These are phyloP conservation scores for Helarctos malayanus DNA, from an alignment of 2,797 vertebrate genomes.

Conservation along the genomic window DNA sequence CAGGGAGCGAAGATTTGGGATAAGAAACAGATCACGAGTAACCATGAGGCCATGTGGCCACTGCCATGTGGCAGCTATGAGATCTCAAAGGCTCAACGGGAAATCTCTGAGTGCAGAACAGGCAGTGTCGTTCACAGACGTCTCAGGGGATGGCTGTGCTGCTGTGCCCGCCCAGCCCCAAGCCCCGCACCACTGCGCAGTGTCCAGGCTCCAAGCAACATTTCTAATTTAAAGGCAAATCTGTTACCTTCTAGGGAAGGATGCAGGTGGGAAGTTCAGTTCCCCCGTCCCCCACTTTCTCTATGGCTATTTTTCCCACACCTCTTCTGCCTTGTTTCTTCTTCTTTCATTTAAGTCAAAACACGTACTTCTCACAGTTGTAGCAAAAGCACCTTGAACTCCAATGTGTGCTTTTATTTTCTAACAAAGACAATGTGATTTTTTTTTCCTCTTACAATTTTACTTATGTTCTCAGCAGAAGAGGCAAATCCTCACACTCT, in stretches of 20 bases:
- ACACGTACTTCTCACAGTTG: background rate
- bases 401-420: background rate
- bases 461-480: background rate
- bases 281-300: no score
- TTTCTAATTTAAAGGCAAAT: background rate
- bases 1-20: background rate
- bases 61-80: background rate
- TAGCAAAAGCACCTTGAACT: background rate
- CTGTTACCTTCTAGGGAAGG: background rate
- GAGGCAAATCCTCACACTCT: background rate
- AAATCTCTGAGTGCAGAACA: background rate
- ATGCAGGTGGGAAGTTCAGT: background rate
- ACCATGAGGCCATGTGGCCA: background rate
- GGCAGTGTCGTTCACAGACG: accelerated
- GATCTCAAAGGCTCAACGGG: background rate
- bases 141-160: background rate
- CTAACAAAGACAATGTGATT: background rate
- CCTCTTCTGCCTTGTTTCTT: no score
- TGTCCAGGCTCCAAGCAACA: accelerated
- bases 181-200: accelerated
- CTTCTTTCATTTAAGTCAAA: background rate
- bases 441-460: background rate
- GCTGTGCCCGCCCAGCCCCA: accelerated
- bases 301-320: background rate
- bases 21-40: background rate